Evolutionary conservation across 1,140 invertebrate species (phyloP).

Genomic region (Gonioctena quinquepunctata): DNA sequence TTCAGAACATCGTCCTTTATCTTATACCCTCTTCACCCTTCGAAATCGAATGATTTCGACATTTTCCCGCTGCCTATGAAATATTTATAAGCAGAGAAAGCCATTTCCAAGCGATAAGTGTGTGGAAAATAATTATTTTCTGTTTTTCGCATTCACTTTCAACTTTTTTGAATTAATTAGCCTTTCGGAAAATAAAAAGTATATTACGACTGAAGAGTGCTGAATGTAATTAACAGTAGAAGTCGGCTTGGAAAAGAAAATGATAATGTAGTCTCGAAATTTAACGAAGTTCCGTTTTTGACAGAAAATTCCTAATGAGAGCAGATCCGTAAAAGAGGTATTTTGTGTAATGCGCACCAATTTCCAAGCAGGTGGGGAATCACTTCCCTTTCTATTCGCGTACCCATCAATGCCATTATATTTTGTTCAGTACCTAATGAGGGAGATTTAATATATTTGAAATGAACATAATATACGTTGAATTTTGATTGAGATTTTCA

Average conservation of each 20-base stretch:
- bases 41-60: neutral
- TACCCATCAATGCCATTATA: too few species aligned
- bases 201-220: neutral
- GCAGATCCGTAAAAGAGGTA: neutral
- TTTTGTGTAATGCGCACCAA: neutral
- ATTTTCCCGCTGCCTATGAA: neutral
- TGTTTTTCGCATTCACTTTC: neutral
- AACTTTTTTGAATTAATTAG: neutral
- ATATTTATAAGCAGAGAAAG: neutral
- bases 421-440: too few species aligned
- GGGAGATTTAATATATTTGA: too few species aligned
- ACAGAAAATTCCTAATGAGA: neutral
- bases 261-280: neutral
- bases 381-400: too few species aligned
- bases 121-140: neutral
- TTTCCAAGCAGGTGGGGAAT: too few species aligned
- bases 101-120: neutral
- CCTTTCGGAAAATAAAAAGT: neutral
- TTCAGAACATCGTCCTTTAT: neutral
- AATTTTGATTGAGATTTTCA: too few species aligned
- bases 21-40: neutral
- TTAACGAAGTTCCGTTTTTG: neutral
- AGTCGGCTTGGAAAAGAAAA: neutral
- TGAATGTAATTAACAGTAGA: neutral
- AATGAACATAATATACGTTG: too few species aligned